These are phyloP conservation scores for Psephotus haematonotus DNA, from an alignment of 2,113 vertebrate species.

Conservation along the genomic window DNA sequence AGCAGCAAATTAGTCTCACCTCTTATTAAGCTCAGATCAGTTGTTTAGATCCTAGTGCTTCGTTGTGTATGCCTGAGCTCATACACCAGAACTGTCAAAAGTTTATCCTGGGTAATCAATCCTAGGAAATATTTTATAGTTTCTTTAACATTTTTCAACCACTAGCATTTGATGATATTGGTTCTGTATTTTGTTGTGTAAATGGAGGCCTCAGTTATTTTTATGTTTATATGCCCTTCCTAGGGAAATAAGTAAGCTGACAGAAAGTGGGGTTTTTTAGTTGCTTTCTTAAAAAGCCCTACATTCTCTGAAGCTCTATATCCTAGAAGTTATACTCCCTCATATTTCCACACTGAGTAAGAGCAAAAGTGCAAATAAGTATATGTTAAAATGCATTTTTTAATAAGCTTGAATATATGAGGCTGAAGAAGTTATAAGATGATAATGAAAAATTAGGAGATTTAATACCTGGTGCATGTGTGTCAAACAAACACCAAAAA, in stretches of 20 bases:
- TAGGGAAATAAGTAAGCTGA: neutral
- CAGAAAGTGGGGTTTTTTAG: neutral
- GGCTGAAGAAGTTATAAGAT: neutral
- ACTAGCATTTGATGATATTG: neutral
- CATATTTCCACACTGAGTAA: neutral
- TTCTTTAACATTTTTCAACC: neutral
- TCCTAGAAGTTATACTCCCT: neutral
- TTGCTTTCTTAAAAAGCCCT: neutral
- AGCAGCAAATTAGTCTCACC: neutral
- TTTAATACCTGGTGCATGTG: neutral
- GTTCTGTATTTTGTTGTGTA: neutral
- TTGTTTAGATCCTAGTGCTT: neutral
- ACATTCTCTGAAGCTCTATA: neutral
- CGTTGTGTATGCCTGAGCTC: neutral
- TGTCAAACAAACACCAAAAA: neutral
- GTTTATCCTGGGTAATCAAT: neutral
- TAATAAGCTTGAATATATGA: neutral
- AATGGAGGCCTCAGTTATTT: neutral
- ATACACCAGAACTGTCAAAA: neutral
- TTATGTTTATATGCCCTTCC: neutral
- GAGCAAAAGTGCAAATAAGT: neutral
- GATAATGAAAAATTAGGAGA: neutral
- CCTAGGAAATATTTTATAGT: neutral
- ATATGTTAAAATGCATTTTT: neutral
- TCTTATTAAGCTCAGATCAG: neutral